phyloP scores from a whole-genome alignment of 2,113 vertebrate genomes.

The Syngnathus scovelli region DNA sequence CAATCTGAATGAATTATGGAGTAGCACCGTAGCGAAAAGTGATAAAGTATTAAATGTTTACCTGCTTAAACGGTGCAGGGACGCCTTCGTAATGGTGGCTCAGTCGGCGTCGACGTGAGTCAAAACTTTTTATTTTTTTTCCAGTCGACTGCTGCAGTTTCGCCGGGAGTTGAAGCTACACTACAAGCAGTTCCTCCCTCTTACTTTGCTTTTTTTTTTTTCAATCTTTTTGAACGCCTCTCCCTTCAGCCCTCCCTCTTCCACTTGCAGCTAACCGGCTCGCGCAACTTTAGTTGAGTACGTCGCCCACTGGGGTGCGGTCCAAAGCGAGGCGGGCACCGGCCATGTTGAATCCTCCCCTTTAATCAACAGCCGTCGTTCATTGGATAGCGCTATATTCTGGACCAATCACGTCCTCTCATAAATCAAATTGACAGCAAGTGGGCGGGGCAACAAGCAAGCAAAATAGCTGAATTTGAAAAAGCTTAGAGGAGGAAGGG shows the following conservation, averaged over 20 bases:
- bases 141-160: constrained; percentile 50
- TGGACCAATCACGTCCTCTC: constrained; percentile 47
- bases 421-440: constrained; percentile 2
- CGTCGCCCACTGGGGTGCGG: constrained; percentile 66
- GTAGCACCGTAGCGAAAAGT: not conserved
- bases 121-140: constrained; percentile 54
- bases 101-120: constrained; percentile 55
- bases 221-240: constrained; percentile 23
- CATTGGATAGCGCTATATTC: not conserved
- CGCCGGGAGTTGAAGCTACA: constrained; percentile 47
- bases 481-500: constrained; percentile 43
- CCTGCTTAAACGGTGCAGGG: constrained; percentile 61
- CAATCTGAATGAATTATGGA: constrained; percentile 21
- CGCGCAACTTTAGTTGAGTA: constrained; percentile 45
- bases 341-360: constrained; percentile 5
- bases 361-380: constrained; percentile 11
- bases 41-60: constrained; percentile 29
- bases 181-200: constrained; percentile 46
- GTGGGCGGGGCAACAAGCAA: constrained; percentile 7
- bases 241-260: constrained; percentile 51
- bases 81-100: constrained; percentile 48
- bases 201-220: constrained; percentile 37
- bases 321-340: constrained; percentile 44
- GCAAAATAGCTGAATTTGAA: constrained; percentile 53
- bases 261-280: constrained; percentile 48